Evolutionary conservation across 2,113 vertebrate genomes (phyloP), one percentile per base, ranked within the genome.

Genomic region (Thryonomys swinderianus): DNA sequence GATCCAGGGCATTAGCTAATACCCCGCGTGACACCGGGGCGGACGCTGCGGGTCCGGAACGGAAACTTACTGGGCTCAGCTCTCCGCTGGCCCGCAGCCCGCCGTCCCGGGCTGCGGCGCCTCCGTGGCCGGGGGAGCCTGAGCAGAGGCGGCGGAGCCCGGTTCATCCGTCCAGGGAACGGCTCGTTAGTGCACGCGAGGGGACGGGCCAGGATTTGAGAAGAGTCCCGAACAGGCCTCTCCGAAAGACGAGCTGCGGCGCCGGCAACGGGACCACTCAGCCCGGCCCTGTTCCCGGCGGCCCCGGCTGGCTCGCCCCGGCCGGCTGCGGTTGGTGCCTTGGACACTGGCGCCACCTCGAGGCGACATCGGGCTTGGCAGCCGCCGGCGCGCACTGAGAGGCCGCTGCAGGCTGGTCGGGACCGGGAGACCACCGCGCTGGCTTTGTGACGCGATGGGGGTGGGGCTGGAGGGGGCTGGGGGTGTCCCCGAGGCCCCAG

Each of bases 341-440:
- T 42, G 34, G 74, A 69, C 91, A 87, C 83, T 74, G 61, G 95
- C 69, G 92, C 96, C 97, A 94, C 40, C 97, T 97, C 0, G 96
- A 84, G 97, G 2, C 83, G 9, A 34, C 8, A 5, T 40, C 45
- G 37, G 59, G 37, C 55, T 57, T 20, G 37, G 10, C 82, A 45
- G 48, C 42, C 42, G 25, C 5, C 16, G 16, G 55, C 17, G 55
- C 55, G 2, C 55, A n/a, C n/a, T 4, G 80, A 37, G 66, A 59
- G 57, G 71, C 85, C 23, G 17, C 34, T 20, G 79, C 48, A 16
- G 17, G 61, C 11, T 4, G 11, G 48, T 7, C n/a, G 51, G 51
- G 14, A 23, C 7, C 0, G 34, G 66, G 87, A 81, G 51, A 4
- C 30, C 25, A 1, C 12, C 0, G 51, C 32, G 2, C 14, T 25